These are phyloP conservation scores for Choloepus didactylus DNA, from an alignment of 2,797 vertebrate species.

Conservation along the genomic window DNA sequence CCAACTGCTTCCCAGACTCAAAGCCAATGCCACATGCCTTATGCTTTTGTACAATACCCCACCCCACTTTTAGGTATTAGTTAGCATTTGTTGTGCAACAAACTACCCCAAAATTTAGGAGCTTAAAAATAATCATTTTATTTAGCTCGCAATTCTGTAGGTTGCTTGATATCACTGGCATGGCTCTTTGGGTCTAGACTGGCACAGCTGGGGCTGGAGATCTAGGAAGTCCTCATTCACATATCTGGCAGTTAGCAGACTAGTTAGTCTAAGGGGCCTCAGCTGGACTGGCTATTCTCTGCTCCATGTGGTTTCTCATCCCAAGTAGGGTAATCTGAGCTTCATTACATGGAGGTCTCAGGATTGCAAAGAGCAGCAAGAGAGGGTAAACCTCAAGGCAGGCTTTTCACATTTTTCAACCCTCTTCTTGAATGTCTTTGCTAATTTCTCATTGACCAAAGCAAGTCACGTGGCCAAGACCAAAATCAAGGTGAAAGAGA, in stretches of 20 bases:
- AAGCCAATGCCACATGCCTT: conserved; percentile 41
- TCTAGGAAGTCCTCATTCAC: conserved; percentile 1
- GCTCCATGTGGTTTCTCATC: background rate
- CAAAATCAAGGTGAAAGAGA: conserved; percentile 59
- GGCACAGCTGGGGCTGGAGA: background rate
- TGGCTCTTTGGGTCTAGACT: conserved; percentile 7
- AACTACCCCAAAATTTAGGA: conserved; percentile 44
- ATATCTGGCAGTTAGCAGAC: conserved; percentile 1
- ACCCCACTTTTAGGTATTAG: conserved; percentile 27
- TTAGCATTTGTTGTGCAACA: conserved; percentile 49
- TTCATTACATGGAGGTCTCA: conserved; percentile 44
- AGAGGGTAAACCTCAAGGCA: conserved; percentile 51
- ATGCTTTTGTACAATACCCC: conserved; percentile 1
- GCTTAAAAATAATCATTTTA: conserved; percentile 60
- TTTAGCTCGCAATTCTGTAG: conserved; percentile 35
- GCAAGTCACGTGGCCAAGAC: conserved; percentile 51
- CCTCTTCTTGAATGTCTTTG: conserved; percentile 49
- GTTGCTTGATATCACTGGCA: conserved; percentile 6
- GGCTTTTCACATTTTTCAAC: conserved; percentile 46
- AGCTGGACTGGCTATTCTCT: background rate
- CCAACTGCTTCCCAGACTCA: background rate
- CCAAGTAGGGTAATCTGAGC: background rate
- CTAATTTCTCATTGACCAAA: conserved; percentile 55
- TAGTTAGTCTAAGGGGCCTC: background rate
- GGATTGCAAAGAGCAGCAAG: conserved; percentile 49